phyloP scores from a whole-genome alignment of 2,888 invertebrate genomes.

The Myopa tessellatipennis region DNA sequence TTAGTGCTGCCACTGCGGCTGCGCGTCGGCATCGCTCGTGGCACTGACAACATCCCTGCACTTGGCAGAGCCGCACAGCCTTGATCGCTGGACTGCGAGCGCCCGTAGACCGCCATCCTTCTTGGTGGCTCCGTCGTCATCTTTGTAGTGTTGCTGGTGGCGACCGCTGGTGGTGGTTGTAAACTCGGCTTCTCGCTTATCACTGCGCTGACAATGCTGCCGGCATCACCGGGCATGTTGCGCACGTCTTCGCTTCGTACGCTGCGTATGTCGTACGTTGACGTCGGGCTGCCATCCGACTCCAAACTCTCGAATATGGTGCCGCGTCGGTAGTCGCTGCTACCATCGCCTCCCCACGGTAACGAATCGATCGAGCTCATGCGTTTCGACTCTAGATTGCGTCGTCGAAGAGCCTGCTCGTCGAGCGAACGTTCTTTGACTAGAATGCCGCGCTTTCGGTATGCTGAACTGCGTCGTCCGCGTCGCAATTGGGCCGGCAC shows the following conservation, averaged over 20 bases:
- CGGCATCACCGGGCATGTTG: slow-evolving; percentile 44
- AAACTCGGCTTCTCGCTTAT: slow-evolving; percentile 47
- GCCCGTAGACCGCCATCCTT: slow-evolving; percentile 58
- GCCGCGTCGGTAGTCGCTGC: slow-evolving; percentile 60
- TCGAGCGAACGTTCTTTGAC: slow-evolving; percentile 68
- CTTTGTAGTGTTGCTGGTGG: slow-evolving; percentile 30
- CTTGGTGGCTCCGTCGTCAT: slow-evolving; percentile 44
- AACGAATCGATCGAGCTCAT: slow-evolving; percentile 66
- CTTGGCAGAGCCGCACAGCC: slow-evolving; percentile 53
- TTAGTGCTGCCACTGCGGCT: slow-evolving; percentile 70
- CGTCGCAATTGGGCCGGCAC: slow-evolving; percentile 58
- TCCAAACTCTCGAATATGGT: slow-evolving; percentile 68
- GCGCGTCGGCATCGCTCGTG: slow-evolving; percentile 66
- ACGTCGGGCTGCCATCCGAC: slow-evolving; percentile 58
- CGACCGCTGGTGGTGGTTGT: slow-evolving; percentile 8
- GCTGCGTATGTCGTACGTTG: slow-evolving; percentile 60
- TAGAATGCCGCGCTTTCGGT: slow-evolving; percentile 64
- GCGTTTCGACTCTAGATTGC: slow-evolving; percentile 70
- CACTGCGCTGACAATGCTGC: slow-evolving; percentile 49
- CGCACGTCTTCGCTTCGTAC: slow-evolving; percentile 62
- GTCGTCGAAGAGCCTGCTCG: slow-evolving; percentile 69
- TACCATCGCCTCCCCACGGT: slow-evolving; percentile 64
- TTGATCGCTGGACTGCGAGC: slow-evolving; percentile 65
- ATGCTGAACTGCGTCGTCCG: slow-evolving; percentile 64
- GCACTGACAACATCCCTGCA: slow-evolving; percentile 63